phyloP scores from a whole-genome alignment of 2,888 invertebrate genomes.

The Herminia tarsipennalis region DNA sequence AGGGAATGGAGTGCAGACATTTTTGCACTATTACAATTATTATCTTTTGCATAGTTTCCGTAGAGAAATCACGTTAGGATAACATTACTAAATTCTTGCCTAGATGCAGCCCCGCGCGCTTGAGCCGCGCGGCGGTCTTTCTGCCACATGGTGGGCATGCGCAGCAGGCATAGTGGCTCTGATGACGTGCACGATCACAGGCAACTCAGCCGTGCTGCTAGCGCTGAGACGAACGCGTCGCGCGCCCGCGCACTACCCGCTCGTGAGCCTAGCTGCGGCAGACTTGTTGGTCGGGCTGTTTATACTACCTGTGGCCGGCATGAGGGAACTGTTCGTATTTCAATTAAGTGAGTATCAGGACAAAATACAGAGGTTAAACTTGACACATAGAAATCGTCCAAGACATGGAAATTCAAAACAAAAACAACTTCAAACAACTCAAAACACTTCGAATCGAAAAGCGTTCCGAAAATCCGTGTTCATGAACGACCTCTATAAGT shows the following conservation, averaged over 20 bases:
- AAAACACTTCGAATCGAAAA: too few species aligned
- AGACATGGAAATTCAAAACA: too few species aligned
- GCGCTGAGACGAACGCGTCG: conserved; percentile 61
- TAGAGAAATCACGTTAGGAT: too few species aligned
- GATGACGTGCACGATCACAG: conserved; percentile 55
- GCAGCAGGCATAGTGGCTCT: conserved; percentile 58
- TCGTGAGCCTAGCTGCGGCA: conserved; percentile 88
- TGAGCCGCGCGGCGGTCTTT: conserved; percentile 54
- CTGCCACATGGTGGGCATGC: conserved; percentile 47
- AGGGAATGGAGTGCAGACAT: too few species aligned
- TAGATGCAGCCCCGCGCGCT: conserved; percentile 38
- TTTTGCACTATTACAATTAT: too few species aligned
- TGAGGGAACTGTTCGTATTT: conserved; percentile 84
- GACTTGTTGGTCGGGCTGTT: conserved; percentile 86
- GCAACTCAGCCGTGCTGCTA: conserved; percentile 65
- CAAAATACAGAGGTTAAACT: not conserved
- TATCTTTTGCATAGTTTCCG: too few species aligned
- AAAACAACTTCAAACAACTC: too few species aligned
- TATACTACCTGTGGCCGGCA: conserved; percentile 85
- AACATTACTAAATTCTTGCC: not conserved
- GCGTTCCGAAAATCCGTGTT: too few species aligned
- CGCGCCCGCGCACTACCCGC: conserved; percentile 87
- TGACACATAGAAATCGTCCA: not conserved
- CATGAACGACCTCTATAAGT: too few species aligned
- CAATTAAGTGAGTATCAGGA: conserved; percentile 68